A percentile compares a stretch with the other conserved stretches of the same genome.
Conservation (phyloP, 2,888 invertebrate species). For the Xanthorhoe designata region DNA sequence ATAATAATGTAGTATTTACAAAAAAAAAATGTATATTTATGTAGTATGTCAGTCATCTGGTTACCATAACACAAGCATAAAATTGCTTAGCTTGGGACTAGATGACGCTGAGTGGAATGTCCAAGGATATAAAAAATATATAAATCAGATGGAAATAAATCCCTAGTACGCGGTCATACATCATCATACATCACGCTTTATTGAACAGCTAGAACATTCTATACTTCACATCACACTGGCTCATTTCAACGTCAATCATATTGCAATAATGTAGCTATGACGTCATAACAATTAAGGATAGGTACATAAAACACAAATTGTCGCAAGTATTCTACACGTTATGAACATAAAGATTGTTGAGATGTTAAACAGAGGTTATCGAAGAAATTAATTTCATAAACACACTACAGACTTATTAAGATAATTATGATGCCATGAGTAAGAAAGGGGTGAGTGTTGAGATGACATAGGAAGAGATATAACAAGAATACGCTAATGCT, state of each 20-base stretch:
- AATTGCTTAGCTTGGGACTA: no score
- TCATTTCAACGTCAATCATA: slow-evolving; percentile 6
- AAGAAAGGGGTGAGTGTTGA: no score
- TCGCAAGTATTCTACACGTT: slow-evolving; percentile 1
- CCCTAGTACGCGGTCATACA: no score
- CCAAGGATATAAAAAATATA: no score
- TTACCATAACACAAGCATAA: no score
- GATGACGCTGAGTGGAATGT: no score
- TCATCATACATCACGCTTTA: background rate
- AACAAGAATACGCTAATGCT: no score
- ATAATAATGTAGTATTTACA: no score
- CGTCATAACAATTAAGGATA: slow-evolving; percentile 24
- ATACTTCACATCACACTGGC: background rate
- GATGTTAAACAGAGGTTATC: slow-evolving; percentile 1
- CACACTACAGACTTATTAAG: background rate
- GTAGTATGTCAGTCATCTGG: no score
- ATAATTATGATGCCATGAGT: background rate
- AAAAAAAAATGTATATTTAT: no score
- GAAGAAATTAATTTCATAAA: background rate
- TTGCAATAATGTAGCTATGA: slow-evolving; percentile 18
- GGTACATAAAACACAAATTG: slow-evolving; percentile 25
- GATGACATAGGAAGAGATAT: no score
- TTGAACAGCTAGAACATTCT: background rate
- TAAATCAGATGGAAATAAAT: no score
- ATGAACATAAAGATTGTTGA: background rate